Percentiles rank a stretch among this genome's conserved stretches.
Conservation (phyloP, 2,888 invertebrate species). For the Ophion costatus region DNA sequence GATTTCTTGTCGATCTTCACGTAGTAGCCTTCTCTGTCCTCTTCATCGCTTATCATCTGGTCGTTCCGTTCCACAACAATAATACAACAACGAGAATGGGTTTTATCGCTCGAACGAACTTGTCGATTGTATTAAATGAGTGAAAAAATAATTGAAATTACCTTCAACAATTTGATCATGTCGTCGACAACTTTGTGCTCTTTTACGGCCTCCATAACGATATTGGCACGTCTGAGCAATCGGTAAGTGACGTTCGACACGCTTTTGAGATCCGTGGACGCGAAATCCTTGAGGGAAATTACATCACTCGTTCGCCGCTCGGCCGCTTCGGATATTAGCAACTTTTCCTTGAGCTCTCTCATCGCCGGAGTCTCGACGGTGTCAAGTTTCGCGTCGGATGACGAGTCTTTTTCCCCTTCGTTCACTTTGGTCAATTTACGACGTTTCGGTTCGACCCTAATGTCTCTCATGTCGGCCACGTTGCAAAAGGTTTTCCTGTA, state of each 20-base stretch:
- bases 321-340: constrained; percentile 70
- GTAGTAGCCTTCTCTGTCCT: constrained; percentile 85
- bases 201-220: constrained; percentile 87
- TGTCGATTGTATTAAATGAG: not conserved
- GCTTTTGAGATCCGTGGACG: constrained; percentile 70
- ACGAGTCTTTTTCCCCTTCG: constrained; percentile 13
- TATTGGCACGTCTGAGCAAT: constrained; percentile 85
- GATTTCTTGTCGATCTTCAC: constrained; percentile 88
- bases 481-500: constrained; percentile 63
- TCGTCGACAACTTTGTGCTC: constrained; percentile 86
- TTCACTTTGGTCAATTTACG: constrained; percentile 9
- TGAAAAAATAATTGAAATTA: constrained; percentile 62
- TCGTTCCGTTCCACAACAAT: constrained; percentile 34
- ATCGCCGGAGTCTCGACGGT: not conserved
- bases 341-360: constrained; percentile 79
- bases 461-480: constrained; percentile 40
- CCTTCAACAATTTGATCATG: constrained; percentile 84
- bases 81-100: not conserved
- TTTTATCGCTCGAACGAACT: not conserved
- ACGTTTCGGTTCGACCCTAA: constrained; percentile 25
- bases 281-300: constrained; percentile 76
- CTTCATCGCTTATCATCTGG: constrained; percentile 85
- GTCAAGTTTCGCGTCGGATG: constrained; percentile 13
- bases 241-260: constrained; percentile 82
- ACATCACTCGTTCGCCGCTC: constrained; percentile 71